Conservation (phyloP, 1,140 invertebrate species). For the Andrena cerasifolii region DNA sequence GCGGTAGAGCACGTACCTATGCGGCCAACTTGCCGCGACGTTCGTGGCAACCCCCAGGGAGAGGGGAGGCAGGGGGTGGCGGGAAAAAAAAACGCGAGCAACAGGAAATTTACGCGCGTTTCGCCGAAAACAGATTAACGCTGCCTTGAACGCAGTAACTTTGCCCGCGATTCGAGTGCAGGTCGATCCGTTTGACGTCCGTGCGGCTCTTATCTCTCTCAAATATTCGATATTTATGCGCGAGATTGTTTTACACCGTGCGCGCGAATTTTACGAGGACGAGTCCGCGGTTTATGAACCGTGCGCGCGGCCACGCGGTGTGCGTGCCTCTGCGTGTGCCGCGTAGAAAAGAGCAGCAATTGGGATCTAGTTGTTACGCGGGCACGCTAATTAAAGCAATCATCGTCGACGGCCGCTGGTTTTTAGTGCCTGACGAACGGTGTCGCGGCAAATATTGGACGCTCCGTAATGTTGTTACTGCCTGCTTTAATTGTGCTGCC, state of each 20-base stretch:
- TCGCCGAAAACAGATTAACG: constrained; percentile 12
- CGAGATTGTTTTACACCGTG: not conserved
- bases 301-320: too few species aligned
- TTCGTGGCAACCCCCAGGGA: not conserved
- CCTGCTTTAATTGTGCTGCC: constrained; percentile 15
- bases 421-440: constrained; percentile 1
- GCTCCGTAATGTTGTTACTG: not conserved
- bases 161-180: constrained; percentile 12
- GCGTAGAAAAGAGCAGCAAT: constrained; percentile 7
- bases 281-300: constrained; percentile 23
- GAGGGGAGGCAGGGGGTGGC: too few species aligned
- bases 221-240: constrained; percentile 35
- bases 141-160: constrained; percentile 10
- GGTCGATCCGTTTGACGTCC: not conserved
- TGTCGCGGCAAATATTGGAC: not conserved
- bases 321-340: too few species aligned
- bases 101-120: constrained; percentile 18
- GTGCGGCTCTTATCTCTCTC: constrained; percentile 3
- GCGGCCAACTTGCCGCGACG: constrained; percentile 15
- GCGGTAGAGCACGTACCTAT: constrained; percentile 11
- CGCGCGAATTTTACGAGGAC: not conserved
- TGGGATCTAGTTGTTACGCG: not conserved
- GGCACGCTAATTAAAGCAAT: constrained; percentile 26
- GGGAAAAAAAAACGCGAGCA: not conserved
- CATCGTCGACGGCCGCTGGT: not conserved